phyloP scores from a whole-genome alignment of 2,888 invertebrate species.

The Papilio gigon region DNA sequence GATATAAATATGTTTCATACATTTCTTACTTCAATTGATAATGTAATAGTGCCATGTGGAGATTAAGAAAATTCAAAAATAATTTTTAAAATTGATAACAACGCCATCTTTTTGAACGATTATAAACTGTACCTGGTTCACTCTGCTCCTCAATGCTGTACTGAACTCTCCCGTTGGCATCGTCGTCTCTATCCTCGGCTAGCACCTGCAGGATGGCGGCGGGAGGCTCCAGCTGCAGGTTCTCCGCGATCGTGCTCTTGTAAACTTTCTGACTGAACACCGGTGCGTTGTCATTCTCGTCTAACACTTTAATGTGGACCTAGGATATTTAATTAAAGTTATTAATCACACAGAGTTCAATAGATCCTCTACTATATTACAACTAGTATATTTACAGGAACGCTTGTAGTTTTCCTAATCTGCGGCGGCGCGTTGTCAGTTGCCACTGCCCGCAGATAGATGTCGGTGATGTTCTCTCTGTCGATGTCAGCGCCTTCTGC shows the following conservation, averaged over 20 bases:
- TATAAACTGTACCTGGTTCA: constrained; percentile 64
- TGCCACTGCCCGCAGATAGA: constrained; percentile 90
- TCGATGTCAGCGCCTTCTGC: constrained; percentile 88
- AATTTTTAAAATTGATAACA: background rate
- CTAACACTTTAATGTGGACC: constrained; percentile 89
- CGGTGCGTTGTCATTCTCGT: constrained; percentile 95
- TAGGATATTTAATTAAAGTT: constrained; percentile 52
- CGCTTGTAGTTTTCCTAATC: constrained; percentile 86
- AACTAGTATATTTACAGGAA: constrained; percentile 82
- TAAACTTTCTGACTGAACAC: constrained; percentile 90
- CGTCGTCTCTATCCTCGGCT: constrained; percentile 91
- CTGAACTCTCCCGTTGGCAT: constrained; percentile 88
- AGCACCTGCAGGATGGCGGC: constrained; percentile 91
- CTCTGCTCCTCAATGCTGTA: constrained; percentile 86
- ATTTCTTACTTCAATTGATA: too few relatives aligned
- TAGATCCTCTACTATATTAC: background rate
- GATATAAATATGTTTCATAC: too few relatives aligned
- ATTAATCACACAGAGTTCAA: background rate
- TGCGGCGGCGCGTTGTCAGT: constrained; percentile 89
- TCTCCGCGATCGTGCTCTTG: constrained; percentile 91
- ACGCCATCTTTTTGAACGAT: background rate
- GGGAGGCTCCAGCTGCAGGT: constrained; percentile 89
- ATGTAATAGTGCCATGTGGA: too few relatives aligned
- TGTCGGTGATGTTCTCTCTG: constrained; percentile 86
- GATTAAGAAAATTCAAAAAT: too few relatives aligned